Percentiles rank a stretch among this genome's conserved stretches.
phyloP scores from a whole-genome alignment of 2,797 vertebrate species.

The Lophotriccus pileatus region DNA sequence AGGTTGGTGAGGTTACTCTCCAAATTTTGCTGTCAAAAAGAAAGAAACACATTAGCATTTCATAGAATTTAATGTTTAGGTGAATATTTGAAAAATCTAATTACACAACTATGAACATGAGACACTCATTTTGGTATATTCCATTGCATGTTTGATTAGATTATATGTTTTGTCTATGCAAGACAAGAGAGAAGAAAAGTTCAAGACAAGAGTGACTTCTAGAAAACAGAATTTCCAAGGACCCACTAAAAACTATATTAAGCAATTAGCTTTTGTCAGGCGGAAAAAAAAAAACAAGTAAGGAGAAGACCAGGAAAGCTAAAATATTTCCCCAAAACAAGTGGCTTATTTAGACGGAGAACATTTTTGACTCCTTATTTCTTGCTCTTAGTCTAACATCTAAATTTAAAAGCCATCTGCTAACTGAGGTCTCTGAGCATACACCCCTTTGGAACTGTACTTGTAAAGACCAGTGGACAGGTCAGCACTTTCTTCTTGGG shows the following conservation, averaged over 20 bases:
- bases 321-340: neutral
- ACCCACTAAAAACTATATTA: neutral
- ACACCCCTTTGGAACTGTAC: neutral
- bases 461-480: neutral
- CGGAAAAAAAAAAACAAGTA: neutral
- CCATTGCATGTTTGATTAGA: neutral
- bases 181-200: neutral
- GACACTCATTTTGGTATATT: neutral
- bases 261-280: neutral
- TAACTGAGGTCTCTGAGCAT: neutral
- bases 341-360: neutral
- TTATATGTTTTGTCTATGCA: neutral
- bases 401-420: neutral
- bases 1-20: constrained; percentile 95
- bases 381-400: neutral
- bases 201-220: neutral
- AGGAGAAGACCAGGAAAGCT: neutral
- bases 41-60: constrained; percentile 19
- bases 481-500: neutral
- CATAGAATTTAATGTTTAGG: neutral
- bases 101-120: neutral
- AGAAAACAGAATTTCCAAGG: neutral
- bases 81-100: neutral
- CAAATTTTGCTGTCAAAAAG: constrained; percentile 88
- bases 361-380: neutral